Conservation (phyloP, 2,888 invertebrate species). For the Graphium colonna region DNA sequence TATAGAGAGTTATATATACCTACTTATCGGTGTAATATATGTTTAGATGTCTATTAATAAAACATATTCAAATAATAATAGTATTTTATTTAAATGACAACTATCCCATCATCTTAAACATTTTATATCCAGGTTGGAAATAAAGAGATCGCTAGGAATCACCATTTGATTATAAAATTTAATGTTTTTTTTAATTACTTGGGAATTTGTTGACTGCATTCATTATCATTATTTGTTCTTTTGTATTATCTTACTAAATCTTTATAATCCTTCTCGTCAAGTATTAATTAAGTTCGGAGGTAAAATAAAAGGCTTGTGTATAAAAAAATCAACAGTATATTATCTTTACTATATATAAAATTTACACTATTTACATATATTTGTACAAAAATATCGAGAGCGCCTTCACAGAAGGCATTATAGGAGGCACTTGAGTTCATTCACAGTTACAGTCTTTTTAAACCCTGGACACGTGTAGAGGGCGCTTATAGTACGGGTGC, state of each 20-base stretch:
- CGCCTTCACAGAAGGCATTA: conserved; percentile 75
- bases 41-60: conserved; percentile 66
- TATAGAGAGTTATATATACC: conserved; percentile 69
- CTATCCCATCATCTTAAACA: too few relatives aligned
- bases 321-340: conserved; percentile 73
- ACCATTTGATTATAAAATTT: too few relatives aligned
- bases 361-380: conserved; percentile 68
- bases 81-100: conserved; percentile 8
- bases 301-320: too few relatives aligned
- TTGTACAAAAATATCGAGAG: conserved; percentile 56
- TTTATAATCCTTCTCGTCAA: too few relatives aligned
- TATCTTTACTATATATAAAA: conserved; percentile 44
- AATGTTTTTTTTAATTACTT: too few relatives aligned
- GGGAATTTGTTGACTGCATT: too few relatives aligned
- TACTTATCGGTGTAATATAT: conserved; percentile 55
- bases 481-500: conserved; percentile 66
- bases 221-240: too few relatives aligned
- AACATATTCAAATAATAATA: conserved; percentile 47
- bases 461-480: conserved; percentile 67
- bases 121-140: too few relatives aligned
- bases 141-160: too few relatives aligned
- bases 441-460: conserved; percentile 37
- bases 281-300: too few relatives aligned
- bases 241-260: too few relatives aligned
- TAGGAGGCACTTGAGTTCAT: conserved; percentile 39